These are phyloP conservation scores for Tetragonula clypearis DNA, from an alignment of 1,140 invertebrate species.

Conservation along the genomic window DNA sequence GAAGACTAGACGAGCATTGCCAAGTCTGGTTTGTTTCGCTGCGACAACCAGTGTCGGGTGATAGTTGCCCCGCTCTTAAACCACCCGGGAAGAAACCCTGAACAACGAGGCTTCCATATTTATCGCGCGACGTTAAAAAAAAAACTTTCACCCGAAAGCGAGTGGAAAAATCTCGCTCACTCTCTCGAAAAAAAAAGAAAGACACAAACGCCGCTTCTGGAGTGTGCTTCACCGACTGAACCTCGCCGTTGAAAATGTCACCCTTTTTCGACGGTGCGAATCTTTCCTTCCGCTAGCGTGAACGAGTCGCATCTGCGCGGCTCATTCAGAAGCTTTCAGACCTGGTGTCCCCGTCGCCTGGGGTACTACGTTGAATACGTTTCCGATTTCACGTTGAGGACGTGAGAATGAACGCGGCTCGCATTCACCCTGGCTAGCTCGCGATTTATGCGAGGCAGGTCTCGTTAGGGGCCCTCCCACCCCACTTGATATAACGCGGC, in stretches of 20 bases:
- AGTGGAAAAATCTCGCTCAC: too few relatives aligned
- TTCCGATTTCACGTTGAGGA: not conserved
- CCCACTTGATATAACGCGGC: constrained; percentile 13
- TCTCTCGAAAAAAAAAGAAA: too few relatives aligned
- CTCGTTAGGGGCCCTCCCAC: constrained; percentile 28
- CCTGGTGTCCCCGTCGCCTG: not conserved
- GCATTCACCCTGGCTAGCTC: not conserved
- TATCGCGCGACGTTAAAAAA: too few relatives aligned
- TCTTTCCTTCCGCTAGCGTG: too few relatives aligned
- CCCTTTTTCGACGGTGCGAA: not conserved
- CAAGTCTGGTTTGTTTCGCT: too few relatives aligned
- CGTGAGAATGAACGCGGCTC: not conserved
- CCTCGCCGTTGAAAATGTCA: not conserved
- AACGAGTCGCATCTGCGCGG: not conserved
- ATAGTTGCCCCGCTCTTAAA: too few relatives aligned
- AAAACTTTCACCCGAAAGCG: too few relatives aligned
- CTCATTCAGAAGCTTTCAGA: not conserved
- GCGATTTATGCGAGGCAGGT: constrained; percentile 1
- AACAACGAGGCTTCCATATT: too few relatives aligned
- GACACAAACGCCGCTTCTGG: not conserved
- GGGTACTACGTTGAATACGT: not conserved
- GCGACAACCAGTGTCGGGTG: too few relatives aligned
- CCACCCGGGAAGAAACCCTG: too few relatives aligned
- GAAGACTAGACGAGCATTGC: too few relatives aligned
- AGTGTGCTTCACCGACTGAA: not conserved